phyloP scores from a whole-genome alignment of 2,797 vertebrate species.

The Eupleurogrammus muticus region DNA sequence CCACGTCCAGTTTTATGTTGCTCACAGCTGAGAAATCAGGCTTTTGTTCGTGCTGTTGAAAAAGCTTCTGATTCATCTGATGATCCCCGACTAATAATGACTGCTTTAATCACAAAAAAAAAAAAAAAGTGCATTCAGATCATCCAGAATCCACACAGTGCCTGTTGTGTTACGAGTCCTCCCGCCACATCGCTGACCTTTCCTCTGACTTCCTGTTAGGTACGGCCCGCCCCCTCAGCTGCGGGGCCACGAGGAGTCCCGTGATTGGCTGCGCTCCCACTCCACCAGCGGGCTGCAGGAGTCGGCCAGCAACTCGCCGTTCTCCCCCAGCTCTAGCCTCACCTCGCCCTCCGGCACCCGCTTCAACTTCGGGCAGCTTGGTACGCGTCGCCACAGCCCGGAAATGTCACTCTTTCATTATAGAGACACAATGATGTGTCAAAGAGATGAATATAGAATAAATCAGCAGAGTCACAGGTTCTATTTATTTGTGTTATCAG shows the following conservation, averaged over 20 bases:
- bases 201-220: slow-evolving; percentile 75
- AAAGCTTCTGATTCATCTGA: slow-evolving; percentile 50
- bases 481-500: too few species aligned
- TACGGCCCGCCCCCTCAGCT: slow-evolving; percentile 93
- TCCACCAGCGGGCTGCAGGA: slow-evolving; percentile 96
- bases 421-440: too few species aligned
- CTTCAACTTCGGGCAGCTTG: slow-evolving; percentile 96
- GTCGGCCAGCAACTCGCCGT: slow-evolving; percentile 91
- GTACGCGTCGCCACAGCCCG: slow-evolving; percentile 75
- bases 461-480: too few species aligned
- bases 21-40: slow-evolving; percentile 52
- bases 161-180: not conserved
- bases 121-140: slow-evolving; percentile 30
- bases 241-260: slow-evolving; percentile 92
- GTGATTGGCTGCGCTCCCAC: slow-evolving; percentile 97
- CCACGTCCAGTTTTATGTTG: slow-evolving; percentile 56
- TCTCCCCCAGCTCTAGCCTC: slow-evolving; percentile 94
- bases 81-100: slow-evolving; percentile 51
- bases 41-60: slow-evolving; percentile 32
- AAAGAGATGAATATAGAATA: too few species aligned
- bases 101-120: slow-evolving; percentile 31
- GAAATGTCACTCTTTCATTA: too few species aligned
- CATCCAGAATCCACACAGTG: slow-evolving; percentile 13
- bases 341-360: slow-evolving; percentile 95
- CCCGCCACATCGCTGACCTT: slow-evolving; percentile 4